Base-by-base conservation (phyloP, 1,140 invertebrate species). In the Cyclargus thomasi region DNA sequence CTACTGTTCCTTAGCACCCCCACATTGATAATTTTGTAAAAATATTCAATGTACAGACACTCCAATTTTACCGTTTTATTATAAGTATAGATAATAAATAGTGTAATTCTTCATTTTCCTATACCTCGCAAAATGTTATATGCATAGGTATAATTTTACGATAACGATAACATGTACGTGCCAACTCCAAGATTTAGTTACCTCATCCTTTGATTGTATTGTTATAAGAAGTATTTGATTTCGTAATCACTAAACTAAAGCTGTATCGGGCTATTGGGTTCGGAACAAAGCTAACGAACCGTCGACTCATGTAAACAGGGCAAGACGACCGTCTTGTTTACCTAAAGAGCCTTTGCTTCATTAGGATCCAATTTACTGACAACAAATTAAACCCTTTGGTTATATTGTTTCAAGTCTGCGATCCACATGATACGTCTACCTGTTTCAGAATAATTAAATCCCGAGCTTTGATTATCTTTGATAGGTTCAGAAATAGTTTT, bases 281-380 rank as follows among this genome's bases (percentile, higher is more conserved):
- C 79, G 86, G 86, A 88, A 89, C 86, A 89, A 86, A 86, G 83
- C 85, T 89, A 89, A 89, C 86, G 86, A 89, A 89, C 86, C 86
- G 83, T 77, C 74, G 83, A 81, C 82, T 85, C 84, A 85, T 86
- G 86, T 89, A 89, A 89, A 89, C 86, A 89, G 80, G 80, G 80
- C 80, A 88, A 89, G 86, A 89, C 84, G 83, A 83, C 82, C 83
- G 86, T 84, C 84, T 85, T 89, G 86, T 89, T 89, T 87, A 89
- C 82, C 81, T 87, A 83, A 83, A 87, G 81, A 83, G 85, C 85
- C 86, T 89, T 89, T 89, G 86, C 83, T 89, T 89, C 86, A 89
- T 89, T 89, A 89, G 85, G 85, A 89, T 89, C 86, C 85, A 87
- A 89, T 87, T 89, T 86, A 81, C 86, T 87, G 83, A 87, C 86